A percentile compares a stretch with the other conserved stretches of the same genome.
Conservation (phyloP, 1,140 invertebrate species). For the Stenopsyche tienmushanensis region DNA sequence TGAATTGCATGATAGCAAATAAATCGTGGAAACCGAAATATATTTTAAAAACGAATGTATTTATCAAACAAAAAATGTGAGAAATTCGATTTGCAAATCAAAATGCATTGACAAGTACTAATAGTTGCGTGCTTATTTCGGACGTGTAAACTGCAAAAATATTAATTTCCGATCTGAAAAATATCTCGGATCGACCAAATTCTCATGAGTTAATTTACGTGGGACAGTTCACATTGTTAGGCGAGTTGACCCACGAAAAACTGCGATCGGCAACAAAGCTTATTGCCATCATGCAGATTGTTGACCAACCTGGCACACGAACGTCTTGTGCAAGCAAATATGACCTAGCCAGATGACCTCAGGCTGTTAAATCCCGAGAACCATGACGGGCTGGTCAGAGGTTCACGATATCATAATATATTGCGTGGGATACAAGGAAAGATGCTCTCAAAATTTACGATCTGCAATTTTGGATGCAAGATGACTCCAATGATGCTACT, state of each 20-base stretch:
- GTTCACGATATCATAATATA: not conserved
- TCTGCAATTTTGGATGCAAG: too few relatives aligned
- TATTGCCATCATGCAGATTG: conserved; percentile 7
- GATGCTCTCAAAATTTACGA: too few relatives aligned
- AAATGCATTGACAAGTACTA: not conserved
- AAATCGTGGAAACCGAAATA: too few relatives aligned
- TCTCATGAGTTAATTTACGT: not conserved
- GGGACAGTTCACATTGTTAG: conserved; percentile 5
- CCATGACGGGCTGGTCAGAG: not conserved
- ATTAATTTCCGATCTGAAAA: not conserved
- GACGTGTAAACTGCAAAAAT: not conserved
- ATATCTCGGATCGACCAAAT: not conserved
- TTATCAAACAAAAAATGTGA: too few relatives aligned
- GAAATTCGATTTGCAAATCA: not conserved
- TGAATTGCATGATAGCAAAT: not conserved
- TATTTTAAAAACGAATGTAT: too few relatives aligned
- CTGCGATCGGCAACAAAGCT: not conserved
- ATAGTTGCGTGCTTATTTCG: not conserved
- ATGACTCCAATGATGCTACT: too few relatives aligned
- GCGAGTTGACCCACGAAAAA: conserved; percentile 2
- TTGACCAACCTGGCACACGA: conserved; percentile 27
- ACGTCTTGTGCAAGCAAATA: conserved; percentile 12
- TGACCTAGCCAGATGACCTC: conserved; percentile 31
- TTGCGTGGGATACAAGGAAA: conserved; percentile 18
- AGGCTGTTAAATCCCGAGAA: not conserved